Conservation (phyloP, 2,797 vertebrate species). For the Anisognathus igniventris region DNA sequence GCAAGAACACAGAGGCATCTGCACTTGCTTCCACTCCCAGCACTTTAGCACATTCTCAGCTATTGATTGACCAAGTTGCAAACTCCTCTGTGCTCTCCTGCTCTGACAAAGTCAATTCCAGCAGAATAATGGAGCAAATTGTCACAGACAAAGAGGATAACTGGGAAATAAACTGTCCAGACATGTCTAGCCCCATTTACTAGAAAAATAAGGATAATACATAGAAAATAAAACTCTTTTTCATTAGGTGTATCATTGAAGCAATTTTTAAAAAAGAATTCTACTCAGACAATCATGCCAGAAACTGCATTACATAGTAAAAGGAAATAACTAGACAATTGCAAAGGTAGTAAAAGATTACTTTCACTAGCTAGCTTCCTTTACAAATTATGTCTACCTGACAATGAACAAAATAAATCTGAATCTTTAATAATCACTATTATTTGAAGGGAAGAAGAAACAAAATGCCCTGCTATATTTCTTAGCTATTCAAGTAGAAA, state of each 20-base stretch:
- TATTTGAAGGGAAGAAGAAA: background rate
- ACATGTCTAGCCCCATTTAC: background rate
- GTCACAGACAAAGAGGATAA: background rate
- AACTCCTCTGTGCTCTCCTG: background rate
- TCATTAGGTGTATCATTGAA: background rate
- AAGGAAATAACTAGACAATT: background rate
- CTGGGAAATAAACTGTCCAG: background rate
- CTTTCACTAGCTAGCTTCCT: background rate
- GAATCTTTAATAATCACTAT: background rate
- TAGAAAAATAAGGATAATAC: background rate
- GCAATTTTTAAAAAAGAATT: background rate
- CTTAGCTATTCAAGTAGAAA: background rate
- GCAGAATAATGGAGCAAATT: background rate
- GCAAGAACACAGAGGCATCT: background rate
- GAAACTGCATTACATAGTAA: background rate
- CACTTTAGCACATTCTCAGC: background rate
- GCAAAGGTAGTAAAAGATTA: background rate
- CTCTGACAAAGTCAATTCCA: background rate
- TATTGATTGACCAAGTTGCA: background rate
- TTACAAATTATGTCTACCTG: background rate
- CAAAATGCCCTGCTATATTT: background rate
- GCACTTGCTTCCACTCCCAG: background rate
- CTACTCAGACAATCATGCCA: background rate
- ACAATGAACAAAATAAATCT: background rate
- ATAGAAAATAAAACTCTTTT: background rate